Percentiles rank a stretch among this genome's conserved stretches.
Conservation (phyloP, 2,797 vertebrate genomes). For the Tiaroga cobitis region DNA sequence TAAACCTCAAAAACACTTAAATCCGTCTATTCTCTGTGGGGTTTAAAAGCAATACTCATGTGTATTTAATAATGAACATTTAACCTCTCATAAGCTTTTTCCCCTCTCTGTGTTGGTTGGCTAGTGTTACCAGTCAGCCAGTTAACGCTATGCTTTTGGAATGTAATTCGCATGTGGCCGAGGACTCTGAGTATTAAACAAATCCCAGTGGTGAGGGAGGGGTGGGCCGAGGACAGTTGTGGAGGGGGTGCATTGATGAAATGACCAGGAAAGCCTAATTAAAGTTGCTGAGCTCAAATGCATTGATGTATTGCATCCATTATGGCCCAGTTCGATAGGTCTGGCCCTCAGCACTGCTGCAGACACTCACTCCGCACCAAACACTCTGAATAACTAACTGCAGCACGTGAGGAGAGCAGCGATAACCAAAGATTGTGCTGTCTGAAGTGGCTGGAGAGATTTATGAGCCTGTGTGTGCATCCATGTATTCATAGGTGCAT, state of each 20-base stretch:
- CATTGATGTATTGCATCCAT: conserved; percentile 99
- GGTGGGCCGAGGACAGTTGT: conserved; percentile 55
- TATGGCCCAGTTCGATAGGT: conserved; percentile 94
- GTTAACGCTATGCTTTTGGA: conserved; percentile 55
- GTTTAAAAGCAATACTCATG: conserved; percentile 57
- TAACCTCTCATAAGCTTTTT: conserved; percentile 68
- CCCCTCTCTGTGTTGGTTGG: conserved; percentile 67
- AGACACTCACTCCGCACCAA: conserved; percentile 87
- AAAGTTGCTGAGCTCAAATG: conserved; percentile 98
- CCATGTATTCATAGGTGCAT: background rate
- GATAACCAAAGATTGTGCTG: conserved; percentile 69
- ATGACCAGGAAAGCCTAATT: conserved; percentile 98
- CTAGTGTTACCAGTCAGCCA: conserved; percentile 63
- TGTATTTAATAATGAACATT: conserved; percentile 58
- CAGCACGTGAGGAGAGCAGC: conserved; percentile 57
- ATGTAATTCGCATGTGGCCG: conserved; percentile 86
- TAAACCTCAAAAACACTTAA: conserved; percentile 14
- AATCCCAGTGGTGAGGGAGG: conserved; percentile 81
- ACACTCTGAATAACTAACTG: conserved; percentile 95
- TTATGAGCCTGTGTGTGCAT: conserved; percentile 60
- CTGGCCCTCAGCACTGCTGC: conserved; percentile 84
- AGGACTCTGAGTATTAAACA: conserved; percentile 83
- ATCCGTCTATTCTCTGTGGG: background rate
- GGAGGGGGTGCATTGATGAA: conserved; percentile 88
- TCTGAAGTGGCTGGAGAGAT: conserved; percentile 68